These are phyloP conservation scores for Ophonus ardosiacus DNA, from an alignment of 2,888 invertebrate genomes.

Conservation along the genomic window DNA sequence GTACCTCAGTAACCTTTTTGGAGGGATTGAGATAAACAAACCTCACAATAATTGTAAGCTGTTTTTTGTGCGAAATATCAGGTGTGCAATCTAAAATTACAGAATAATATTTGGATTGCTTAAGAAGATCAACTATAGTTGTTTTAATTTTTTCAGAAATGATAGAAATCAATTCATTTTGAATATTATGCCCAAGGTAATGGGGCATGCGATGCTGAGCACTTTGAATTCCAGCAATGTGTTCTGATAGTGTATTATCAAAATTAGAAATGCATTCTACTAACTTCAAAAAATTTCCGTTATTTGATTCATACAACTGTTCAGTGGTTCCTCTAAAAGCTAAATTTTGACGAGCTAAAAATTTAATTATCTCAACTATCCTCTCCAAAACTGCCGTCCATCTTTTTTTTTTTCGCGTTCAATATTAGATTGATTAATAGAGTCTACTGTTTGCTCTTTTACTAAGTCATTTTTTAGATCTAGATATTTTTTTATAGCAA, in stretches of 20 bases:
- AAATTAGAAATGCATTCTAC: constrained; percentile 60
- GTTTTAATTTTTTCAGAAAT: constrained; percentile 12
- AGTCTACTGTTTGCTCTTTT: not conserved
- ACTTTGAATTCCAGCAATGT: constrained; percentile 17
- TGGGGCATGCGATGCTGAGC: constrained; percentile 16
- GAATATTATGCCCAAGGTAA: not conserved
- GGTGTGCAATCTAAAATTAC: constrained; percentile 32
- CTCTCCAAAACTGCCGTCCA: not conserved
- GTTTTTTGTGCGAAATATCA: constrained; percentile 9
- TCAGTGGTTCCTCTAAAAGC: constrained; percentile 52
- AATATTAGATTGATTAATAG: not conserved
- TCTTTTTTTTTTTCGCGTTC: not conserved
- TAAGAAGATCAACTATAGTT: not conserved
- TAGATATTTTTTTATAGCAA: not conserved
- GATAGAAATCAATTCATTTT: constrained; percentile 27
- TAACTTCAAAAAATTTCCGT: constrained; percentile 61
- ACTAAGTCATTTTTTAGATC: not conserved
- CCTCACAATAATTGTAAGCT: not conserved
- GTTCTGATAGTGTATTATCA: constrained; percentile 27
- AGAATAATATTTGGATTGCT: constrained; percentile 23
- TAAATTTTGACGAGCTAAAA: constrained; percentile 13
- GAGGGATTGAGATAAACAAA: not conserved
- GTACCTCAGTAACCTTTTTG: not conserved
- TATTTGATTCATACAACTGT: constrained; percentile 44
- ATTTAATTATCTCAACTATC: not conserved